Base-by-base conservation (phyloP, 2,888 invertebrate genomes). In the Melolontha melolontha region DNA sequence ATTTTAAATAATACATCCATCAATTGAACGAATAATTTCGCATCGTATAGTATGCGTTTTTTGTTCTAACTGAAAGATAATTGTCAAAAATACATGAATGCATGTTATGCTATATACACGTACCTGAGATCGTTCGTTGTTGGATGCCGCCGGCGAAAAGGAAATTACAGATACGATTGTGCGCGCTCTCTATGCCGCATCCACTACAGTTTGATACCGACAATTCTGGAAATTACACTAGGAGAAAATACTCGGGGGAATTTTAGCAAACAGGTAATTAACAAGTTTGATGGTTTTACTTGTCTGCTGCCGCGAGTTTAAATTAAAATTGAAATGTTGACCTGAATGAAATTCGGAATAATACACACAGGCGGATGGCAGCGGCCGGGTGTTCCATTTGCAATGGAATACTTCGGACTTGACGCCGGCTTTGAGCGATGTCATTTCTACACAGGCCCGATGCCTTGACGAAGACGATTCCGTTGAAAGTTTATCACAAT, bases 251-350 rank as follows among this genome's bases (percentile, higher is more conserved):
- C 81, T 79, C 81, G 76, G 75, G 81, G 81, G 82, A 82, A 79
- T 81, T 81, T 81, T 81, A 81, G 80, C 81, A 80, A 82, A 81
- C 81, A 82, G 82, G 82, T 82, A 83, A 83, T 82, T 83, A 83
- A 81, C 83, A 83, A 83, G 81, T 83, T 83, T 83, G 83, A 83
- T 82, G 82, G 80, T 80, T 81, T 81, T 79, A 77, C 79, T 79
- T 79, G 79, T 79, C 79, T 78, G 76, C 57, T 75, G 73, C 75
- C 75, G 72, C 74, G 75, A 78, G 73, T 77, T 77, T 78, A 77
- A 78, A 78, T 78, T 80, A 80, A 81, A 82, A 81, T 81, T 81
- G 80, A 81, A 80, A 80, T 80, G 80, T 80, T 80, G 80, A 78
- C 77, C 76, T 73, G 72, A 75, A 76, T 75, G 76, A 75, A 76